Conservation (phyloP, 2,888 invertebrate genomes). For the Lasioglossum pauxillum region DNA sequence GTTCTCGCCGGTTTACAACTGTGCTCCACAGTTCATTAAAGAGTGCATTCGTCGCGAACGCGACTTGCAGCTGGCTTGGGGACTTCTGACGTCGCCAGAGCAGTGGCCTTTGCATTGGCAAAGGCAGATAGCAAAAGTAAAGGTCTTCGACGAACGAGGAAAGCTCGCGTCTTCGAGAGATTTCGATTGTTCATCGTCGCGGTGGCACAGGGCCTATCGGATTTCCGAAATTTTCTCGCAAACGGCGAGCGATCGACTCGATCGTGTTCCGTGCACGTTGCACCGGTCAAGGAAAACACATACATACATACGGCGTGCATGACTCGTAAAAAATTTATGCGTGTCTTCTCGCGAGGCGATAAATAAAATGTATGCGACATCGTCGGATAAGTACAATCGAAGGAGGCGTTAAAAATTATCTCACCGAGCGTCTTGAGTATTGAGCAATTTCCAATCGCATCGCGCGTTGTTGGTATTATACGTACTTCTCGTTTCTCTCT, state of each 20-base stretch:
- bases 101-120: conserved; percentile 70
- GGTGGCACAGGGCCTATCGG: too few relatives aligned
- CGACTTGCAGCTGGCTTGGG: conserved; percentile 59
- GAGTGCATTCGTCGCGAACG: conserved; percentile 28
- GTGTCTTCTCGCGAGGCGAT: conserved; percentile 35
- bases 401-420: conserved; percentile 61
- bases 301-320: not conserved
- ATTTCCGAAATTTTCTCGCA: not conserved
- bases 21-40: conserved; percentile 19
- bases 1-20: conserved; percentile 1
- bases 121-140: conserved; percentile 58
- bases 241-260: not conserved
- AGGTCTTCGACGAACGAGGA: conserved; percentile 11
- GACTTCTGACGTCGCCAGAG: conserved; percentile 64
- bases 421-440: conserved; percentile 48
- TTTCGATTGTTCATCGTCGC: not conserved
- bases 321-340: conserved; percentile 16
- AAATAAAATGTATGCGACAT: conserved; percentile 44
- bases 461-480: conserved; percentile 6
- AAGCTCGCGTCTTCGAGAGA: conserved; percentile 18
- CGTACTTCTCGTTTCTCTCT: not conserved
- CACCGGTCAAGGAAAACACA: not conserved
- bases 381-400: conserved; percentile 55
- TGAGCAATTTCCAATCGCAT: conserved; percentile 38
- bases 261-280: not conserved